Conservation (phyloP, 2,888 invertebrate species). For the Strigamia crassipes region DNA sequence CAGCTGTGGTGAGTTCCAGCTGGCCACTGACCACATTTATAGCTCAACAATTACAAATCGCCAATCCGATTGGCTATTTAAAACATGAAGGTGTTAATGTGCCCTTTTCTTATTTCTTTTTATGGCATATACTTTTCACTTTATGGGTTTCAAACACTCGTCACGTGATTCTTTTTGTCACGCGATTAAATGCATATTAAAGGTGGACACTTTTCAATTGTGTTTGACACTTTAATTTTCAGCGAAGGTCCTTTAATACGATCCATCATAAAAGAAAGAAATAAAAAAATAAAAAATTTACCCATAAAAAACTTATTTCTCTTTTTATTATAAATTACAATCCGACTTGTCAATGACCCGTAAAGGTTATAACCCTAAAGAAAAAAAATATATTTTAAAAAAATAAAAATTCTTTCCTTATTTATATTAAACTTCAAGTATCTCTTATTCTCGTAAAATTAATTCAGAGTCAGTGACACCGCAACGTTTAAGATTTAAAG, state of each 20-base stretch:
- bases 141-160: neutral
- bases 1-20: conserved; percentile 13
- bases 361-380: too few species aligned
- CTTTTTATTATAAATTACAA: too few species aligned
- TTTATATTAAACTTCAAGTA: neutral
- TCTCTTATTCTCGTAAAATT: neutral
- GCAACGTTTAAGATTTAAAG: neutral
- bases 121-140: neutral
- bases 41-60: conserved; percentile 11
- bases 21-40: conserved; percentile 30
- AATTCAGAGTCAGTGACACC: neutral
- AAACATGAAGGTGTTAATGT: conserved; percentile 17
- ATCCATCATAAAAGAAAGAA: too few species aligned
- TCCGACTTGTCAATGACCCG: neutral
- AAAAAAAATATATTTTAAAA: too few species aligned
- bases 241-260: too few species aligned
- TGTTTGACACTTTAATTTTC: neutral
- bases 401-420: neutral
- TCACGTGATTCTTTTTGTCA: neutral
- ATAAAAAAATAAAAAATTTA: neutral
- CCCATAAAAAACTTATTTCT: neutral
- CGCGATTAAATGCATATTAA: neutral
- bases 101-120: conserved; percentile 22
- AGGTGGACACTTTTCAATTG: neutral
- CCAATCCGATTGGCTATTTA: conserved; percentile 15